Conservation (phyloP, 2,113 vertebrate genomes). For the Mormyrus lacerda region DNA sequence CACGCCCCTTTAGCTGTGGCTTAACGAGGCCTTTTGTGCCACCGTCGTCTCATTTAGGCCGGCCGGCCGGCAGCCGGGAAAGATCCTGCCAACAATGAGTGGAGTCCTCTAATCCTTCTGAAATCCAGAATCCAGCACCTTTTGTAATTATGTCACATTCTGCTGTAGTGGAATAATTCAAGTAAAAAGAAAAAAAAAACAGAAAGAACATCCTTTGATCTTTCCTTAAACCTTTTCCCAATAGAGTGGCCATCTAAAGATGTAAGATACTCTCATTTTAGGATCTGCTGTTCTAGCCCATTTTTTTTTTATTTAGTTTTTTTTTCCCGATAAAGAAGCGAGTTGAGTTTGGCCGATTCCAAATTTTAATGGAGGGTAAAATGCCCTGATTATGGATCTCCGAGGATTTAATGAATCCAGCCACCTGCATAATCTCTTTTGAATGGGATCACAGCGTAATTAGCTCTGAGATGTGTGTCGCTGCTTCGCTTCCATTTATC, state of each 20-base stretch:
- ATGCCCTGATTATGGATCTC: neutral
- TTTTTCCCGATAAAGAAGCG: constrained; percentile 50
- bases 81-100: constrained; percentile 76
- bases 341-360: constrained; percentile 50
- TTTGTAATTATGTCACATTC: constrained; percentile 86
- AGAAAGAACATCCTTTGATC: constrained; percentile 74
- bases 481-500: neutral
- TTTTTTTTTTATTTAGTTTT: constrained; percentile 60
- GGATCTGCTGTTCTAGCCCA: constrained; percentile 49
- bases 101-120: constrained; percentile 82
- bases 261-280: constrained; percentile 78
- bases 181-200: constrained; percentile 49
- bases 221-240: constrained; percentile 77
- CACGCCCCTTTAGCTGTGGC: constrained; percentile 47
- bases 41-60: constrained; percentile 66
- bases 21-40: constrained; percentile 63
- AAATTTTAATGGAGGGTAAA: constrained; percentile 45
- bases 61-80: constrained; percentile 73
- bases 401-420: constrained; percentile 4
- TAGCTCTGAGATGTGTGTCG: neutral
- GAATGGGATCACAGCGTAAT: neutral
- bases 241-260: constrained; percentile 73
- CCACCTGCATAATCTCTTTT: constrained; percentile 13
- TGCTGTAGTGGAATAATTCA: constrained; percentile 83
- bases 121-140: constrained; percentile 78